Percentiles rank a stretch among this genome's conserved stretches.
Conservation (phyloP, 2,113 vertebrate genomes). For the Phyllostomus hastatus region DNA sequence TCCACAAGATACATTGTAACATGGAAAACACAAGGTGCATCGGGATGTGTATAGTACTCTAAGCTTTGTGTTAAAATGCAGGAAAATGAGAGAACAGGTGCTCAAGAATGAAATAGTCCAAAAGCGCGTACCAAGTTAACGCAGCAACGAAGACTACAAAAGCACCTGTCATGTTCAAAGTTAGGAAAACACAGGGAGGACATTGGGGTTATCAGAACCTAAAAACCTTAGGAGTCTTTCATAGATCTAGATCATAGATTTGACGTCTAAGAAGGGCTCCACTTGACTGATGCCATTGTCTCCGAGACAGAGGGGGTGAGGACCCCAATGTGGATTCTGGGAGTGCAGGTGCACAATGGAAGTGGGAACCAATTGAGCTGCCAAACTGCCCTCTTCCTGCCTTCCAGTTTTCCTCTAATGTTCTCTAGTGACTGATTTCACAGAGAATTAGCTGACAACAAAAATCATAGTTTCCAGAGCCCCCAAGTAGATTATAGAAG, state of each 20-base stretch:
- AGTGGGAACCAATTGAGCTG: fast-evolving
- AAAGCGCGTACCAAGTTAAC: not conserved
- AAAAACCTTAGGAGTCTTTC: not conserved
- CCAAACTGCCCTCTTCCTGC: not conserved
- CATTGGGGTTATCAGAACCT: not conserved
- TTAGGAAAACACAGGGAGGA: not conserved
- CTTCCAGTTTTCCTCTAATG: not conserved
- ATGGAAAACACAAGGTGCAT: not conserved
- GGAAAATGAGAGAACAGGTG: not conserved
- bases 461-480: not conserved
- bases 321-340: not conserved
- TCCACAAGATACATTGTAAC: not conserved
- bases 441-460: not conserved
- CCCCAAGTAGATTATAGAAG: not conserved
- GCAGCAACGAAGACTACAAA: not conserved
- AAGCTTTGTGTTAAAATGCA: not conserved
- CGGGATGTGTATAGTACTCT: too few species aligned
- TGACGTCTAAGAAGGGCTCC: not conserved
- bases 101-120: not conserved
- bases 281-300: not conserved
- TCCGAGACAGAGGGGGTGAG: not conserved
- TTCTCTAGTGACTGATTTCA: not conserved
- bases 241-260: not conserved
- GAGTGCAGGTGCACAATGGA: fast-evolving
- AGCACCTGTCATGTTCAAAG: not conserved